These are phyloP conservation scores for cattle (Bos taurus) DNA, from an alignment of 2,113 vertebrate species.

Conservation along the genomic window ARS-UCD2.0 NC_037343.1:59370501-59371000, in stretches of 20 bases:
- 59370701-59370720: background rate
- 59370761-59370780: background rate
- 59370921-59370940: slow-evolving; percentile 54
- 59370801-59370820: background rate
- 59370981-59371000: slow-evolving; percentile 59
- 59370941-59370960: slow-evolving; percentile 53
- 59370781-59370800: background rate
- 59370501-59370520: background rate
- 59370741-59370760: background rate
- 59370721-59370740: background rate
- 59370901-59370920: slow-evolving; percentile 30
- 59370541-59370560: background rate
- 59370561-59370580: background rate
- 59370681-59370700: background rate
- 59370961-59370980: slow-evolving; percentile 56
- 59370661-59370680: background rate
- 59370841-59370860: background rate
- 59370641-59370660: background rate
- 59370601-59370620: background rate
- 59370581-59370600: background rate
- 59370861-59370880: background rate
- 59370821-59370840: background rate
- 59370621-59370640: background rate
- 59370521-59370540: background rate
- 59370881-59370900: slow-evolving; percentile 18